Evolutionary conservation across 2,113 vertebrate genomes (phyloP), one percentile per base, ranked within the genome.

Genomic region (Taurulus bubalis): DNA sequence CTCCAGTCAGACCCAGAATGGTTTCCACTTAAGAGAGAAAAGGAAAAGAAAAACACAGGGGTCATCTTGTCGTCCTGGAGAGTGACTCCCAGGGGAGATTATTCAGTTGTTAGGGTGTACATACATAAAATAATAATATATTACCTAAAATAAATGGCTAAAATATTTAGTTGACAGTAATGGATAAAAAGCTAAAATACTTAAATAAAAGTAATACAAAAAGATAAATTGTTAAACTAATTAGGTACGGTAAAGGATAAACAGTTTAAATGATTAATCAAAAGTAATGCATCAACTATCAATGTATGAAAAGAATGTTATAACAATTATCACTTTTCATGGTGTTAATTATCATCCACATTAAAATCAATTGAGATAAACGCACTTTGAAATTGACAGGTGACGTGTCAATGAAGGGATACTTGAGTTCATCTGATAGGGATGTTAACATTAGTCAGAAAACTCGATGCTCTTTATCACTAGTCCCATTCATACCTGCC

Each of bases 1-100:
- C 98, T 60, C 98, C 98, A 1, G 98, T 99, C 83, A 99, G 95
- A 81, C 97, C 98, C 86, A 99, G 92, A 85, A 99, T 95, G 0
- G 98, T 99, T 92, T 99, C 98, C 95, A 99, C 98, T 99, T 32
- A 36, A 64, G 69, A 47, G 65, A 86, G 77, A 18, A 79, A 85
- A 70, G 24, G 87, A 84, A 34, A 72, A 36, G 15, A 90, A n/a
- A 49, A 24, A 71, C 2, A 72, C 18, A 34, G 24, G 9, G n/a
- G 28, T 80, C 55, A 74, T 24, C 8, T 32, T 56, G 36, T 1
- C 22, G 8, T 34, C 42, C 40, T 64, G 15, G 18, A 26, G 15
- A 42, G 26, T 6, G 9, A 34, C 59, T 34, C 28, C 40, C 40
- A 42, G 40, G 40, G 14, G 40, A 1, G 40, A 51, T 18, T 49